Evolutionary conservation across 2,888 invertebrate genomes (phyloP).

Genomic region (Amblyjoppa proteus): DNA sequence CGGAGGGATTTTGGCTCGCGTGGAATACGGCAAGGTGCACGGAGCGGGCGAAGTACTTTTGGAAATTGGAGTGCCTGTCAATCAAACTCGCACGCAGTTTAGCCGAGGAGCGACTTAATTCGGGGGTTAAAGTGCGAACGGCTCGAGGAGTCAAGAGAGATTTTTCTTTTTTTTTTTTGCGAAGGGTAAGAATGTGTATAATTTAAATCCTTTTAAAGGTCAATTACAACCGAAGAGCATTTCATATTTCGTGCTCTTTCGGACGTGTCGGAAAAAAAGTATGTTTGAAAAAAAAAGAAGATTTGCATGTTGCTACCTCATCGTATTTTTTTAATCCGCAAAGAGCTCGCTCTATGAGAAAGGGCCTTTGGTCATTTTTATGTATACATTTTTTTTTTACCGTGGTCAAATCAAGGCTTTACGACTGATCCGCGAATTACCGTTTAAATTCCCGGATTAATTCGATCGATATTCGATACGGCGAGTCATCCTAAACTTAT

Average conservation of each 20-base stretch:
- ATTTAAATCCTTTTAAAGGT: neutral
- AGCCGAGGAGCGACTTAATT: constrained; percentile 27
- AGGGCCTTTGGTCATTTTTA: neutral
- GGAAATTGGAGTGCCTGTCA: constrained; percentile 51
- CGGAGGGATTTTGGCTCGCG: neutral
- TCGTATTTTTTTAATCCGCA: neutral
- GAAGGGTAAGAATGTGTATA: neutral
- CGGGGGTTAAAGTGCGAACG: neutral
- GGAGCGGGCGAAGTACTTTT: constrained; percentile 6
- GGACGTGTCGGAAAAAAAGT: neutral
- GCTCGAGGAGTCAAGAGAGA: neutral
- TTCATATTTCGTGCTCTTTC: neutral
- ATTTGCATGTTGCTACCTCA: neutral
- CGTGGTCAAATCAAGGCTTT: neutral
- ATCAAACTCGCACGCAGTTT: constrained; percentile 48
- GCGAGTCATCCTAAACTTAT: neutral
- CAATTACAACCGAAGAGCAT: neutral
- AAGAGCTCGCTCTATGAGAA: neutral
- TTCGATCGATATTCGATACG: neutral
- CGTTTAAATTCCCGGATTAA: neutral
- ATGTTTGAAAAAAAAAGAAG: neutral
- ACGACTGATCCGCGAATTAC: neutral
- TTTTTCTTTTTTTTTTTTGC: neutral
- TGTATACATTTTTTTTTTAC: neutral
- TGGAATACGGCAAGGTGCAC: neutral